Evolutionary conservation across 1,140 invertebrate species (phyloP).

Genomic region (Bradynema listronoti): DNA sequence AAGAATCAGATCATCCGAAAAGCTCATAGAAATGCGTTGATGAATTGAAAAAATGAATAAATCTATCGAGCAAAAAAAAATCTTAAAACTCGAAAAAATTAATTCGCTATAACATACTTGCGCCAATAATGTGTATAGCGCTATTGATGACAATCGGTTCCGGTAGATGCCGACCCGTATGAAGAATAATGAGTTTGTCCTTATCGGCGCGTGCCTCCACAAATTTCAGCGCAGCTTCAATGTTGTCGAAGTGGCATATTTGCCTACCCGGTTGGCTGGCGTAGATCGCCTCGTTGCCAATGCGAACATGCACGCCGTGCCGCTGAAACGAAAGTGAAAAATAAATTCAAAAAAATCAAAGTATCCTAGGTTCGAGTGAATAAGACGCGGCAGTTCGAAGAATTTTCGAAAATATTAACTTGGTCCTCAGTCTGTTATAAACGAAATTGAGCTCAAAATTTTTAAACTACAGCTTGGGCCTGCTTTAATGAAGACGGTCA

Average conservation of each 20-base stretch:
- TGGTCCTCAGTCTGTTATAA: not conserved
- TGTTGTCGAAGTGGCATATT: slow-evolving; percentile 74
- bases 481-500: too few species aligned
- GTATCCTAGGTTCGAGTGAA: too few species aligned
- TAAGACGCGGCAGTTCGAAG: too few species aligned
- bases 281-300: slow-evolving; percentile 73
- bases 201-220: slow-evolving; percentile 64
- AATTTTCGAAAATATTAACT: not conserved
- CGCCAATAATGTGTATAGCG: slow-evolving; percentile 69
- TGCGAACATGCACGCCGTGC: slow-evolving; percentile 83
- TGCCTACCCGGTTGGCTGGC: slow-evolving; percentile 40
- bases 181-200: slow-evolving; percentile 72
- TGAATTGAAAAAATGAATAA: not conserved
- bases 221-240: slow-evolving; percentile 74
- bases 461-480: too few species aligned
- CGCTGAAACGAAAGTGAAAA: slow-evolving; percentile 63
- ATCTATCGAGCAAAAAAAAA: not conserved
- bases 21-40: not conserved
- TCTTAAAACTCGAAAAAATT: not conserved
- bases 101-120: slow-evolving; percentile 57
- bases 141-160: slow-evolving; percentile 88
- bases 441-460: slow-evolving; percentile 4
- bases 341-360: slow-evolving; percentile 1
- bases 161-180: slow-evolving; percentile 78
- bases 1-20: not conserved